These are phyloP conservation scores for Botrylloides violaceus DNA, from an alignment of 23 tunicate species.

Conservation along the genomic window DNA sequence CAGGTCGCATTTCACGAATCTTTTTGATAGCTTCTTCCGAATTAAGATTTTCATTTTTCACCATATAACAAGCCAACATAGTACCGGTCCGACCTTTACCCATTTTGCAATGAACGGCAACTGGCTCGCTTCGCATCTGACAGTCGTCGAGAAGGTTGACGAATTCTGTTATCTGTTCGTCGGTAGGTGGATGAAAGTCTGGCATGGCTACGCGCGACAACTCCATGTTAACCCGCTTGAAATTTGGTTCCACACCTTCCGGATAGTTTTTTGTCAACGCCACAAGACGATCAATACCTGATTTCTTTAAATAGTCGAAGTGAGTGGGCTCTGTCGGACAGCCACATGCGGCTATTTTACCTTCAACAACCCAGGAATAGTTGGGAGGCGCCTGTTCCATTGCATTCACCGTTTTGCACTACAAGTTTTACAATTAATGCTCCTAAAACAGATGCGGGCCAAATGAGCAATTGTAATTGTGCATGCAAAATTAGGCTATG, in stretches of 20 bases:
- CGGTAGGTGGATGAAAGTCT: slow-evolving; percentile 15
- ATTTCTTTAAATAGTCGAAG: neutral
- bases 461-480: too few relatives aligned
- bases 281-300: slow-evolving; percentile 6
- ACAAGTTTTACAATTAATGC: too few relatives aligned
- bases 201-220: neutral
- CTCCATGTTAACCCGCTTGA: neutral
- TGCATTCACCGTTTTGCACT: too few relatives aligned
- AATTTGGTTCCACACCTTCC: neutral
- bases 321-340: slow-evolving; percentile 1
- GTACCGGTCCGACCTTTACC: slow-evolving; percentile 17
- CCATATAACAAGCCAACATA: slow-evolving; percentile 16
- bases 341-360: neutral
- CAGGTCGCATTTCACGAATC: slow-evolving; percentile 6
- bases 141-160: neutral
- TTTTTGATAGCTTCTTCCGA: neutral
- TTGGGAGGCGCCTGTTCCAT: slow-evolving; percentile 17
- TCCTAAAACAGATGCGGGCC: too few relatives aligned
- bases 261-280: neutral
- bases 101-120: neutral
- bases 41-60: neutral
- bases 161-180: slow-evolving; percentile 6
- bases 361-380: slow-evolving; percentile 16
- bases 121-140: neutral
- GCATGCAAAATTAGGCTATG: too few relatives aligned